phyloP scores from a whole-genome alignment of 2,888 invertebrate genomes.

The Phengaris alcon region DNA sequence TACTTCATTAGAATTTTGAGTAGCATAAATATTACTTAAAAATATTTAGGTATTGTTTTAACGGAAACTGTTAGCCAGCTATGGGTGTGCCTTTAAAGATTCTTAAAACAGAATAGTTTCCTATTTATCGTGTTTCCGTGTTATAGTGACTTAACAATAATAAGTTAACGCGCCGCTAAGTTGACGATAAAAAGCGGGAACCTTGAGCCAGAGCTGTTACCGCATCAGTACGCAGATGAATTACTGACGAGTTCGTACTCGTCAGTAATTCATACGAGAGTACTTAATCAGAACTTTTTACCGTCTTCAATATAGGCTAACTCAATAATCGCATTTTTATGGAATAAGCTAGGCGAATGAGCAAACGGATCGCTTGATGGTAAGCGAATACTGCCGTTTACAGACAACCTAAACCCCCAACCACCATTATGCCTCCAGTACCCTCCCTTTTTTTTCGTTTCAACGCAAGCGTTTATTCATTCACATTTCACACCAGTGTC shows the following conservation, averaged over 20 bases:
- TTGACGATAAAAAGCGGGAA: neutral
- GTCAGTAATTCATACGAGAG: too few species aligned
- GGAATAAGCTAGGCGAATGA: too few species aligned
- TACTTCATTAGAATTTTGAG: too few species aligned
- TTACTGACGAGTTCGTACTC: neutral
- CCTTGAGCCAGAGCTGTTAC: conserved; percentile 13
- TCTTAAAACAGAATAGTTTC: neutral
- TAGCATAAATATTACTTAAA: too few species aligned
- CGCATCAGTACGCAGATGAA: conserved; percentile 14
- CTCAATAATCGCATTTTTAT: neutral
- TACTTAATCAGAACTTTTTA: neutral
- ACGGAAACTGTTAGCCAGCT: neutral
- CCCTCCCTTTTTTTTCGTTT: too few species aligned
- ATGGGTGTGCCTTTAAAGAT: neutral
- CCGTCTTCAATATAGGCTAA: neutral
- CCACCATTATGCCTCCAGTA: too few species aligned
- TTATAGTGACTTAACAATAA: conserved; percentile 23
- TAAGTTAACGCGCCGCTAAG: conserved; percentile 10
- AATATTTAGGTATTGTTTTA: neutral
- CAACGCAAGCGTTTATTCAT: too few species aligned
- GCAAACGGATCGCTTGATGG: too few species aligned
- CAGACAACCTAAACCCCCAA: too few species aligned
- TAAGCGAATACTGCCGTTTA: too few species aligned
- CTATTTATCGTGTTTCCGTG: conserved; percentile 21
- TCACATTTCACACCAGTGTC: too few species aligned